A percentile compares a stretch with the other conserved stretches of the same genome.
These are phyloP conservation scores for Dromococcyx pavoninus DNA, from an alignment of 2,797 vertebrate genomes.

Conservation along the genomic window DNA sequence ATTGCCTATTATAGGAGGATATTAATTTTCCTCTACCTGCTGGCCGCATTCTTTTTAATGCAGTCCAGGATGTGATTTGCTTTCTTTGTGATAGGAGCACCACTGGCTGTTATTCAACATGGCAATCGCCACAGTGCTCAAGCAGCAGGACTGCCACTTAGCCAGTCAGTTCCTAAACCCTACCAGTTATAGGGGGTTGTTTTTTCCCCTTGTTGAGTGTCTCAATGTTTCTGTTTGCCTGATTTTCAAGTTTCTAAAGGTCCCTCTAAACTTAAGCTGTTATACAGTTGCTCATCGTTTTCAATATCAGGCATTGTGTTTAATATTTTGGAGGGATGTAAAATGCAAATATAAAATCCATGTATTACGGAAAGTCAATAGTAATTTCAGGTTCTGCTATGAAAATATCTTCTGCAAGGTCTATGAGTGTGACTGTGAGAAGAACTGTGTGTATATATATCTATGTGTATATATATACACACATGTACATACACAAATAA, in stretches of 20 bases:
- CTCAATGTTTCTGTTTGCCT: neutral
- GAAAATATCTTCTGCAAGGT: neutral
- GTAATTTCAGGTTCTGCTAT: neutral
- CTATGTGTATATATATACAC: neutral
- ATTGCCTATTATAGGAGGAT: neutral
- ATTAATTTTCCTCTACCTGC: neutral
- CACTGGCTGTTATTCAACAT: neutral
- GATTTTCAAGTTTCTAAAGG: neutral
- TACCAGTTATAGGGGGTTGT: neutral
- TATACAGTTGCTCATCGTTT: neutral
- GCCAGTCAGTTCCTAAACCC: neutral
- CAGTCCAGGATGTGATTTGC: neutral
- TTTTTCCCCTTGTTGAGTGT: neutral
- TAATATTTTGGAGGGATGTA: neutral
- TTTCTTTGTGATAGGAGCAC: neutral
- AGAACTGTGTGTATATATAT: neutral
- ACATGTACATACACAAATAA: neutral
- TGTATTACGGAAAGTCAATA: neutral
- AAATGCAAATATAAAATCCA: neutral
- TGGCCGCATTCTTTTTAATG: neutral
- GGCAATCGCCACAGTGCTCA: neutral
- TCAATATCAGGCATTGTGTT: neutral
- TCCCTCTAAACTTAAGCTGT: neutral
- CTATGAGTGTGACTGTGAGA: neutral
- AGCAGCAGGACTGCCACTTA: neutral